These are phyloP conservation scores for Euplagia quadripunctaria DNA, from an alignment of 2,888 invertebrate species.

Conservation along the genomic window DNA sequence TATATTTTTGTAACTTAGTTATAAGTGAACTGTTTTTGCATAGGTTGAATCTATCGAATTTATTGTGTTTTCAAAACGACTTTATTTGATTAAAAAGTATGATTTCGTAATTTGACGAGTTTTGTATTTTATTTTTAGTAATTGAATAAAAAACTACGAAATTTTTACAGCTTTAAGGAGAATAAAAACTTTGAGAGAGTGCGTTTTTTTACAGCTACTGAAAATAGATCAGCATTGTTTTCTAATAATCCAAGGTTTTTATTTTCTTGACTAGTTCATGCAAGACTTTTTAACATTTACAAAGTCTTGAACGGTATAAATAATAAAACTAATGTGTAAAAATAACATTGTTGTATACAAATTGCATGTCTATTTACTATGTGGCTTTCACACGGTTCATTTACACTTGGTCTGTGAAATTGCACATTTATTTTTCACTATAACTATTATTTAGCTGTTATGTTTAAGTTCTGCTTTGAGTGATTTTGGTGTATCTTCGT, in stretches of 20 bases:
- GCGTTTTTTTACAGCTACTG: neutral
- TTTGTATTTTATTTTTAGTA: conserved; percentile 50
- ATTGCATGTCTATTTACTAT: conserved; percentile 27
- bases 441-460: conserved; percentile 79
- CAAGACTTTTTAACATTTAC: neutral
- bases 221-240: neutral
- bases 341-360: conserved; percentile 16
- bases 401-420: conserved; percentile 50
- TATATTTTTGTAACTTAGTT: conserved; percentile 35
- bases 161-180: neutral
- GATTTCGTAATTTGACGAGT: conserved; percentile 47
- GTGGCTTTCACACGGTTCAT: conserved; percentile 38
- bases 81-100: conserved; percentile 53
- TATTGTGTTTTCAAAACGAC: conserved; percentile 47
- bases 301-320: neutral
- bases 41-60: conserved; percentile 52
- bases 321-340: conserved; percentile 13
- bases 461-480: conserved; percentile 58
- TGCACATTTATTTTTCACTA: conserved; percentile 55
- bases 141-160: neutral
- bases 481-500: conserved; percentile 13
- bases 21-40: conserved; percentile 25
- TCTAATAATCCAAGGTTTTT: neutral
- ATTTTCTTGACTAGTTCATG: conserved; percentile 4
- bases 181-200: neutral